phyloP scores from a whole-genome alignment of 2,113 vertebrate genomes.

The Irena cyanogastra region DNA sequence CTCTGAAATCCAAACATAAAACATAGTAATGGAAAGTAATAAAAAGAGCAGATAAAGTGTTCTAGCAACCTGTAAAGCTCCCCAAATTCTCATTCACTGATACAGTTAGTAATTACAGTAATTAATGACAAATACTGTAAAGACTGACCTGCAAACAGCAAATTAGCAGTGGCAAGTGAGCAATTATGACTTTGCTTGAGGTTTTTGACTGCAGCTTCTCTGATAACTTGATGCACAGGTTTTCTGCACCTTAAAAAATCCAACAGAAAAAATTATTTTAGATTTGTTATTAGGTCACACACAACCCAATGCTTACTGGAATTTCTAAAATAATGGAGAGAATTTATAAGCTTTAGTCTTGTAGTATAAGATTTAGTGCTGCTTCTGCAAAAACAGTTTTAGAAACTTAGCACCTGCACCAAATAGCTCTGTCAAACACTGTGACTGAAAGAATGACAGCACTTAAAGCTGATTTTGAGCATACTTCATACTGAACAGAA shows the following conservation, averaged over 20 bases:
- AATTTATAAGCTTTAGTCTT: neutral
- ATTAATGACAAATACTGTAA: neutral
- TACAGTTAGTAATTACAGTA: neutral
- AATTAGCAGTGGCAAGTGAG: constrained; percentile 92
- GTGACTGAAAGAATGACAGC: neutral
- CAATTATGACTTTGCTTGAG: constrained; percentile 94
- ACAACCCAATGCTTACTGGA: neutral
- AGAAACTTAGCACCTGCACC: neutral
- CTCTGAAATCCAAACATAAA: neutral
- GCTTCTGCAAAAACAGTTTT: neutral
- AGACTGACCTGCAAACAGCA: constrained; percentile 90
- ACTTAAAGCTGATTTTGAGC: neutral
- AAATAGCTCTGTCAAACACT: neutral
- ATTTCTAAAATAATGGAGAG: neutral
- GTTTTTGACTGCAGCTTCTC: constrained; percentile 97
- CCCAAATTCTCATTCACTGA: neutral
- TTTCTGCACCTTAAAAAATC: constrained; percentile 85
- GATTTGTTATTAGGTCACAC: neutral
- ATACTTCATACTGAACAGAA: neutral
- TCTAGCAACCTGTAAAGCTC: neutral
- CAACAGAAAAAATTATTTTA: neutral
- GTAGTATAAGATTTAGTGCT: neutral
- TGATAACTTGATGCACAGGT: constrained; percentile 90
- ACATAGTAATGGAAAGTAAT: neutral
- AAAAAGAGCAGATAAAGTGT: neutral